A percentile compares a stretch with the other conserved stretches of the same genome.
phyloP scores from a whole-genome alignment of 1,140 invertebrate genomes.

The Leptonema lineaticorne region DNA sequence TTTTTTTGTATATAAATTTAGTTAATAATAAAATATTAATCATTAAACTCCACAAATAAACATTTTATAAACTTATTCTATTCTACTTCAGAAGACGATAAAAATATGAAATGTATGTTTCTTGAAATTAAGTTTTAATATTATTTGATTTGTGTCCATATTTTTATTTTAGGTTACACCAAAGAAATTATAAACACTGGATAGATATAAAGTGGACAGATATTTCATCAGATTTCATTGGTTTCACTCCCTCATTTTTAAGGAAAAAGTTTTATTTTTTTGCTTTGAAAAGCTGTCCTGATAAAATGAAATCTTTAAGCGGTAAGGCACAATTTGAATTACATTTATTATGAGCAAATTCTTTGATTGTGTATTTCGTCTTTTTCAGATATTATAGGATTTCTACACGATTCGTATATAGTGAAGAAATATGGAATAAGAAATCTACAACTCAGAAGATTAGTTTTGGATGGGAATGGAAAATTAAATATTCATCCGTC shows the following conservation, averaged over 20 bases:
- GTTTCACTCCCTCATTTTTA: slow-evolving; percentile 24
- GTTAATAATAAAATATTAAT: slow-evolving; percentile 1
- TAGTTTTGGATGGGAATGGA: background rate
- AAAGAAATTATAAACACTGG: slow-evolving; percentile 27
- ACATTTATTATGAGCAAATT: background rate
- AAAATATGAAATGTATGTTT: background rate
- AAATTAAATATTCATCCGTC: background rate
- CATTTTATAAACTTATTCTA: background rate
- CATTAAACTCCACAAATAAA: background rate
- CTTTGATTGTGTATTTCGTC: background rate
- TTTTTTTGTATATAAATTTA: background rate
- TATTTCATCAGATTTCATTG: slow-evolving; percentile 17
- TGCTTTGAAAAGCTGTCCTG: background rate
- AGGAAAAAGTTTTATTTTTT: slow-evolving; percentile 32
- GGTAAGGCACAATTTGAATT: slow-evolving; percentile 7
- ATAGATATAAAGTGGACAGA: slow-evolving; percentile 29
- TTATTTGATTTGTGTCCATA: background rate
- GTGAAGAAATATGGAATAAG: slow-evolving; percentile 1
- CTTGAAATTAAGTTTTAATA: background rate
- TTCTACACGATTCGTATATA: slow-evolving; percentile 20
- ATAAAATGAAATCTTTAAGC: background rate
- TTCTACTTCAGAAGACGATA: too few relatives aligned
- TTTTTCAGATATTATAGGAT: slow-evolving; percentile 25
- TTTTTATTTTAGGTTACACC: slow-evolving; percentile 25
- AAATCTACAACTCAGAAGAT: slow-evolving; percentile 18